A percentile compares a stretch with the other conserved stretches of the same genome.
These are phyloP conservation scores for Argyrosomus regius DNA, from an alignment of 2,797 vertebrate species.

Conservation along the genomic window DNA sequence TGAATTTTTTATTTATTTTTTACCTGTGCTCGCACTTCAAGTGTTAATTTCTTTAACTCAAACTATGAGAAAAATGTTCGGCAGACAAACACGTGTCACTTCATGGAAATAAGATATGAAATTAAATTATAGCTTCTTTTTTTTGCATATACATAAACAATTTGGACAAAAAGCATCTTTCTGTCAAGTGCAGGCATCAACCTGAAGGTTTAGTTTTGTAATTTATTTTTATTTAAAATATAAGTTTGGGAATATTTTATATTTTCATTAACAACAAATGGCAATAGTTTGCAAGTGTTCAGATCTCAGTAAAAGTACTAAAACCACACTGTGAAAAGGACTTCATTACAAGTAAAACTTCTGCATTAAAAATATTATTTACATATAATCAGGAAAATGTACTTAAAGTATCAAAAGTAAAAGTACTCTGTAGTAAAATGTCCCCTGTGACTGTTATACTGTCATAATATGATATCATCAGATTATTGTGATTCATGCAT, in stretches of 20 bases:
- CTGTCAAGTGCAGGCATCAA: not conserved
- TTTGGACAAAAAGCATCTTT: not conserved
- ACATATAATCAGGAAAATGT: too few relatives aligned
- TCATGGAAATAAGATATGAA: not conserved
- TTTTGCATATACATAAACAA: not conserved
- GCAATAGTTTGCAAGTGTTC: not conserved
- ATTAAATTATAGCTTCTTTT: not conserved
- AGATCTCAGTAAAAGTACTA: too few relatives aligned
- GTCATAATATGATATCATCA: too few relatives aligned
- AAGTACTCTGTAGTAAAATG: too few relatives aligned
- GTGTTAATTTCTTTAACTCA: constrained; percentile 22
- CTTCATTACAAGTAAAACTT: too few relatives aligned
- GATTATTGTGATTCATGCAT: too few relatives aligned
- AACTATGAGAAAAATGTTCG: constrained; percentile 30
- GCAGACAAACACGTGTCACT: constrained; percentile 8
- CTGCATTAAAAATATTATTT: too few relatives aligned
- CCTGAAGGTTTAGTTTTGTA: not conserved
- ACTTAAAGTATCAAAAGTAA: too few relatives aligned
- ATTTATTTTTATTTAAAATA: not conserved
- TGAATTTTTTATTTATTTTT: not conserved
- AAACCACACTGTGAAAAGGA: too few relatives aligned
- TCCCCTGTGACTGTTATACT: too few relatives aligned
- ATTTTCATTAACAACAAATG: not conserved
- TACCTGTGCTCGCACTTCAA: constrained; percentile 11
- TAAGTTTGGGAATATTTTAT: not conserved